phyloP scores from a whole-genome alignment of 2,888 invertebrate species.

The Eutolmus rufibarbis region DNA sequence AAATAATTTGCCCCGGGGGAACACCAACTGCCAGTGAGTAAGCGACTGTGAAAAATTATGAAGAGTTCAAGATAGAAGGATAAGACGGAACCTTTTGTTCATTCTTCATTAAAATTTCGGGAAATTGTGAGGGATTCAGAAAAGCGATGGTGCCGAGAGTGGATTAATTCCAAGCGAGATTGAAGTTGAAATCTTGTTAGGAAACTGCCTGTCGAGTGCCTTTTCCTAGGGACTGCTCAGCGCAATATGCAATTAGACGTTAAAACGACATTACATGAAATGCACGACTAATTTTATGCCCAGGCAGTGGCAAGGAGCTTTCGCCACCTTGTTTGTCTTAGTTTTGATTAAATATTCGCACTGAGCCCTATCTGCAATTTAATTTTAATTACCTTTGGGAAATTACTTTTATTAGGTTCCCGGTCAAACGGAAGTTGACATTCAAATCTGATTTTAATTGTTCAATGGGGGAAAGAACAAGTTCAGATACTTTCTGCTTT shows the following conservation, averaged over 20 bases:
- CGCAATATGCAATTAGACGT: not conserved
- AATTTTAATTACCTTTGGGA: not conserved
- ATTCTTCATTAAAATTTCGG: not conserved
- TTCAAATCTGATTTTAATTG: not conserved
- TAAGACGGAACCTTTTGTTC: not conserved
- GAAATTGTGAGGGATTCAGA: not conserved
- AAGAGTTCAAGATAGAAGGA: not conserved
- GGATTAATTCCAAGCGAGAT: not conserved
- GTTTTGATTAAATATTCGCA: not conserved
- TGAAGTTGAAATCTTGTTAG: not conserved
- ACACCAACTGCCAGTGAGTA: not conserved
- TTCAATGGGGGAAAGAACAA: not conserved
- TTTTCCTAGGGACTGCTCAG: not conserved
- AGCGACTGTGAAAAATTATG: not conserved
- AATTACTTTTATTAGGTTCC: not conserved
- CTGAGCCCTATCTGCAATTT: conserved; percentile 63
- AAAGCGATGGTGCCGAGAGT: not conserved
- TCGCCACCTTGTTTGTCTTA: not conserved
- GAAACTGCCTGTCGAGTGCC: not conserved
- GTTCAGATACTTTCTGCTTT: not conserved
- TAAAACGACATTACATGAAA: not conserved
- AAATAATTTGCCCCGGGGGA: not conserved
- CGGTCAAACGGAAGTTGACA: not conserved
- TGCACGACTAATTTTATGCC: not conserved
- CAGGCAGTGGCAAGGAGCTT: not conserved